Evolutionary conservation across 2,797 vertebrate genomes (phyloP), one percentile per base, ranked within the genome.

Genomic region (Syncerus caffer): DNA sequence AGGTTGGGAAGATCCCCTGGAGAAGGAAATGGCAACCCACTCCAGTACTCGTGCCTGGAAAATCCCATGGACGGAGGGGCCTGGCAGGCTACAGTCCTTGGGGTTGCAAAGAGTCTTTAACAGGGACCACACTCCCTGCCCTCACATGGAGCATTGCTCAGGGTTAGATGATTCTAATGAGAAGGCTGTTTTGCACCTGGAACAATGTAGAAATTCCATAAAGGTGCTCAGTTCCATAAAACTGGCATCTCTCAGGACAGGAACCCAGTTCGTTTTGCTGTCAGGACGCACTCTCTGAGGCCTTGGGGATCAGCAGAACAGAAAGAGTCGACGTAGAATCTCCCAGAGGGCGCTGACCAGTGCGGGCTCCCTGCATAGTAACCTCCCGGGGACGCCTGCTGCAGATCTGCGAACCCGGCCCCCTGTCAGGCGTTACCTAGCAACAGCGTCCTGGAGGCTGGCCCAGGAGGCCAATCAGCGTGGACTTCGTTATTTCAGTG

Each of bases 381-480:
- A 76, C 11, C 31, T 34, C 34, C 29, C 50, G 3, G 0, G 0
- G n/a, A 51, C 7, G 23, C 42, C 60, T 45, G 8, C 14, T 16
- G 4, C 9, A 2, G 27, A 0, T 1, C 17, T 3, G 3, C 5
- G 38, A 79, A 57, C 14, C 7, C 38, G 0, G 60, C 12, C 4
- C 5, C 4, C 4, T 10, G 38, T 58, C 60, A 83, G 34, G 88
- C 17, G 78, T 88, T 67, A 67, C 87, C 87, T 88, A 95, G 91
- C 94, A 95, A 95, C 96, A 78, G 91, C 88, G 55, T 90, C 64
- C 55, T 7, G 4, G 67, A 10, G 16, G 45, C 51, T 38, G 80
- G 45, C 53, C 8, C 86, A 62, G 67, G 79, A 64, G 21, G 45
- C 93, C 96, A 92, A 93, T 74, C 93, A 76, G 74, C 42, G 27